Base-by-base conservation (phyloP, 2,888 invertebrate genomes). In the Trypoxylon attenuatum region DNA sequence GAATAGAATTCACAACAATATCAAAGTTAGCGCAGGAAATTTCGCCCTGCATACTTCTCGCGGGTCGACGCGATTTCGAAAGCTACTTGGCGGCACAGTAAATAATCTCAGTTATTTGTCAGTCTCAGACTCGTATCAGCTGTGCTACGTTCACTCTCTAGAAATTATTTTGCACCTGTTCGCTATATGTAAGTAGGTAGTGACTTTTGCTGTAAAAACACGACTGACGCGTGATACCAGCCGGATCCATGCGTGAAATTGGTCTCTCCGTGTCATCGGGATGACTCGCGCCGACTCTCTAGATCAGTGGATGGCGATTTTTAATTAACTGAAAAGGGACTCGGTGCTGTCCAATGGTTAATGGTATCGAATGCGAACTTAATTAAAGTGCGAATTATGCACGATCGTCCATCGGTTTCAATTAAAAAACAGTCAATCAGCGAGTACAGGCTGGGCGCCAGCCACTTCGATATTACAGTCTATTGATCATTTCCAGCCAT, bases 331-430 rank as follows among this genome's bases (percentile, higher is more conserved):
- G n/a, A n/a, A n/a, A n/a, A n/a, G n/a, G n/a, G n/a, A n/a, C n/a
- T n/a, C n/a, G n/a, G n/a, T n/a, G 49, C 49, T 62, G 63, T 62
- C 55, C 49, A 45, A 64, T 62, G 62, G 61, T 64, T 64, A 64
- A 29, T 33, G 57, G 63, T 57, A 51, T 19, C 10, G 52, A 52
- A 66, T 66, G 57, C 52, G 46, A 52, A 27, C 65, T 29, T 59
- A 67, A 67, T 67, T 67, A 65, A 46, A 22, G 19, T 25, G 19
- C n/a, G 41, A 39, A 49, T 33, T 21, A 41, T 42, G 25, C 43
- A 59, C 53, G 59, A 59, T 64, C 65, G 59, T 57, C 57, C 59
- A 59, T 57, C 22, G 13, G 65, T 5, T 49, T 51, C 57, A 67
- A 67, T 67, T 65, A 67, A 67, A 53, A 33, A 33, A 33, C 10